Evolutionary conservation across 2,113 vertebrate genomes (phyloP), one percentile per base, ranked within the genome.

Genomic region (Platysternon megacephalum): DNA sequence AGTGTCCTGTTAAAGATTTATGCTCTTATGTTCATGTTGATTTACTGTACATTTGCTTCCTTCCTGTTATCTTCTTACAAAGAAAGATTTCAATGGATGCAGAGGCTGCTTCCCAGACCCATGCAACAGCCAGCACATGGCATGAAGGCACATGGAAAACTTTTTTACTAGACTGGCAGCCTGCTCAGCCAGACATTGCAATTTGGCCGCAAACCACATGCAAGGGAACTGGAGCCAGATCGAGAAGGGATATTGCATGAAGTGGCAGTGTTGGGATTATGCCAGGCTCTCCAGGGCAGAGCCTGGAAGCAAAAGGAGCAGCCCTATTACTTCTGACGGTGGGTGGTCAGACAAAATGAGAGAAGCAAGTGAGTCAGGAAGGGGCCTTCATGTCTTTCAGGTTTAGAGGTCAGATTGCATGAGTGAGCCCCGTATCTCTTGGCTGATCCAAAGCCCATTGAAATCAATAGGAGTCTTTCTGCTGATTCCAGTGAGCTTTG

Each of bases 231-330:
- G 92, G 28, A 90, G 96, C 91, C 94, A 97, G 96, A 83, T 83
- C 95, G 95, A 95, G 80, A 55, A 68, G 92, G 85, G 93, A 29
- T 46, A 88, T 65, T 92, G 94, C 97, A 68, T 1, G 21, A 84
- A 92, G 93, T 24, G 84, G 94, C 90, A 87, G 0, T 0, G 5
- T 16, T 90, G 96, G 93, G 84, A 5, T 61, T 0, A 2, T 0
- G 90, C 97, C 97, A 97, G 87, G 19, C 72, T 79, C 94, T 91
- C 93, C 79, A 68, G 93, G 85, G 87, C 68, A 90, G 49, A 56
- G 53, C 53, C 79, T n/a, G 82, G 88, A 84, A 93, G 90, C 72
- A 9, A 52, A 11, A n/a, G 89, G 19, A 83, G 94, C 28, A 53
- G 79, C 17, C 65, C 65, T 8, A 82, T 11, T 85, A 11, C 78